These are phyloP conservation scores for Dryobota labecula DNA, from an alignment of 2,888 invertebrate species.

Conservation along the genomic window DNA sequence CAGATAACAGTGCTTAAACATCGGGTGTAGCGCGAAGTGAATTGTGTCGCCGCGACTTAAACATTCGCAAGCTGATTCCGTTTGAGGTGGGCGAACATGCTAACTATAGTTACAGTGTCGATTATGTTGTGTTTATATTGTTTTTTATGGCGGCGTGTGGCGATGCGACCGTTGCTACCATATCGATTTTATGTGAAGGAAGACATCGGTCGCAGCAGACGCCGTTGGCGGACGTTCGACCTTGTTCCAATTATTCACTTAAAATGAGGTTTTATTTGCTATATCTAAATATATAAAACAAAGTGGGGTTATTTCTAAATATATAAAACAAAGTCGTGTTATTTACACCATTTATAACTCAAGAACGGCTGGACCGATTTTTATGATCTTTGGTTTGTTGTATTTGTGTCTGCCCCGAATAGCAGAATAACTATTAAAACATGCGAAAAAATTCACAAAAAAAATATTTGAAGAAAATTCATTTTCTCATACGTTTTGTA, in stretches of 20 bases:
- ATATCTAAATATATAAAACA: too few relatives aligned
- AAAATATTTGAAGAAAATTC: too few relatives aligned
- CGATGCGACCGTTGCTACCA: conserved; percentile 72
- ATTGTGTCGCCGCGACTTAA: conserved; percentile 58
- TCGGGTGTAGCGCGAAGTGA: conserved; percentile 52
- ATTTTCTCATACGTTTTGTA: too few relatives aligned
- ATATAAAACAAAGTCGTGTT: too few relatives aligned
- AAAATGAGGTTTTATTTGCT: conserved; percentile 53
- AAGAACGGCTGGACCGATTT: too few relatives aligned
- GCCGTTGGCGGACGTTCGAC: conserved; percentile 76
- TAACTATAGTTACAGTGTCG: conserved; percentile 40
- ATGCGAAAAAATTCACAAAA: too few relatives aligned
- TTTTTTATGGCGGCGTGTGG: conserved; percentile 70
- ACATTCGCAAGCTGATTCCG: conserved; percentile 83
- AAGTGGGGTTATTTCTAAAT: too few relatives aligned
- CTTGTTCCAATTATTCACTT: conserved; percentile 84
- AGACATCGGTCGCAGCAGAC: conserved; percentile 80
- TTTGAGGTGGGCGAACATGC: conserved; percentile 78
- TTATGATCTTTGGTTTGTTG: too few relatives aligned
- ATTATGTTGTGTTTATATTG: conserved; percentile 62
- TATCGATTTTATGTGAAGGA: conserved; percentile 87
- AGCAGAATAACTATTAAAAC: too few relatives aligned
- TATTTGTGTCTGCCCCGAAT: too few relatives aligned
- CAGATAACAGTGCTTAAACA: conserved; percentile 61
- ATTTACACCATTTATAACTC: too few relatives aligned